A percentile compares a stretch with the other conserved stretches of the same genome.
These are phyloP conservation scores for Aspiorhynchus laticeps DNA, from an alignment of 2,113 vertebrate genomes.

Conservation along the genomic window DNA sequence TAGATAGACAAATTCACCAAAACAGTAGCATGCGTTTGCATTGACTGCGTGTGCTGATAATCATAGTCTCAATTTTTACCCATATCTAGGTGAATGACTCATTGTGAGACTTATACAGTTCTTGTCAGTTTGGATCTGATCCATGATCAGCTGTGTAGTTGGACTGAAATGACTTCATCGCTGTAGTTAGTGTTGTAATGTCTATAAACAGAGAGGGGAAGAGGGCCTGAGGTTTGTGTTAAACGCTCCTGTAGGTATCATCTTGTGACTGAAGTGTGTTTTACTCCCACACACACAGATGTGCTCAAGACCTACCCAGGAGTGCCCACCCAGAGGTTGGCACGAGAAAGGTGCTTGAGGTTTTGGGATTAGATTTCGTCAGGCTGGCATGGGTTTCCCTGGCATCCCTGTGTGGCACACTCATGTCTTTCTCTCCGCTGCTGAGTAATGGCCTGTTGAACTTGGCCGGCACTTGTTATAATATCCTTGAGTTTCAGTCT, in stretches of 20 bases:
- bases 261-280: constrained; percentile 29
- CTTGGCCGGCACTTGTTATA: background rate
- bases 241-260: constrained; percentile 49
- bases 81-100: background rate
- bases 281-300: constrained; percentile 23
- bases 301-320: constrained; percentile 31
- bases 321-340: constrained; percentile 58
- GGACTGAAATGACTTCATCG: constrained; percentile 27
- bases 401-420: constrained; percentile 38
- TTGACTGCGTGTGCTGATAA: no score
- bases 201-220: constrained; percentile 30
- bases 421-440: constrained; percentile 1
- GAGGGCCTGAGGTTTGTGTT: constrained; percentile 40
- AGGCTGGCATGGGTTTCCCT: constrained; percentile 42
- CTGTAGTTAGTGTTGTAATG: constrained; percentile 36
- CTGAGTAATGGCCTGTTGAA: constrained; percentile 35
- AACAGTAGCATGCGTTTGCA: no score
- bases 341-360: constrained; percentile 42
- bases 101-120: background rate
- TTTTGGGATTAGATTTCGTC: constrained; percentile 37
- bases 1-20: no score
- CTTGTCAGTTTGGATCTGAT: constrained; percentile 14
- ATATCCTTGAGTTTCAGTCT: constrained; percentile 20
- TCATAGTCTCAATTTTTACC: background rate
- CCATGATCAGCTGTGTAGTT: constrained; percentile 17